Evolutionary conservation across 2,797 vertebrate genomes (phyloP).

Genomic region (Eremophila alpestris): DNA sequence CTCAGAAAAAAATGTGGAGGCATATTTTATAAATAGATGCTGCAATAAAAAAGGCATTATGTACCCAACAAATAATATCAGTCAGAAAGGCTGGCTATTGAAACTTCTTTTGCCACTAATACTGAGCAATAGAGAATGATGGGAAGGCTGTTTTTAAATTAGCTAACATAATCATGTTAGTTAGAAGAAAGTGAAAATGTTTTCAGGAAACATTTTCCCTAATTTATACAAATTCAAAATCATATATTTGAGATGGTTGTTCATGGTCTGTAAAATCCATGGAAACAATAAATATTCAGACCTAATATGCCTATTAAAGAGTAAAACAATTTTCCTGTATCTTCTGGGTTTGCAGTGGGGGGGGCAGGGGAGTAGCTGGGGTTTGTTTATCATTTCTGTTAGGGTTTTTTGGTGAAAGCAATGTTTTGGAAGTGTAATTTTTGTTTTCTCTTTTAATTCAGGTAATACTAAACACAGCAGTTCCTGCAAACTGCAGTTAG

Average conservation of each 20-base stretch:
- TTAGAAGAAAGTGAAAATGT: neutral
- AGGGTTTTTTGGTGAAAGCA: neutral
- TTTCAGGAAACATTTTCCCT: neutral
- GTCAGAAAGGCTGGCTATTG: neutral
- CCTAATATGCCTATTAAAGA: neutral
- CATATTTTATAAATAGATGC: neutral
- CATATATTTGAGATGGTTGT: neutral
- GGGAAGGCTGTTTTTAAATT: neutral
- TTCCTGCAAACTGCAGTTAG: neutral
- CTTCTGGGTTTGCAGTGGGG: neutral
- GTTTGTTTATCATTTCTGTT: neutral
- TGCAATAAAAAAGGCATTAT: neutral
- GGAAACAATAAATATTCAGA: neutral
- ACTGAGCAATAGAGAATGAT: neutral
- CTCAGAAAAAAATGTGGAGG: neutral
- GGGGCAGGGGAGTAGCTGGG: fast-evolving
- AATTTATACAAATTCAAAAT: neutral
- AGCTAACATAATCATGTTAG: neutral
- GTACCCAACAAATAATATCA: neutral
- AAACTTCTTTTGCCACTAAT: neutral
- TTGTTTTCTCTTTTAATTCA: neutral
- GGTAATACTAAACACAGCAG: neutral
- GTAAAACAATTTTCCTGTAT: neutral
- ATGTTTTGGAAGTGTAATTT: neutral
- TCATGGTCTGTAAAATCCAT: neutral